Conservation (phyloP, 1,140 invertebrate genomes). For the Steinernema feltiae region DNA sequence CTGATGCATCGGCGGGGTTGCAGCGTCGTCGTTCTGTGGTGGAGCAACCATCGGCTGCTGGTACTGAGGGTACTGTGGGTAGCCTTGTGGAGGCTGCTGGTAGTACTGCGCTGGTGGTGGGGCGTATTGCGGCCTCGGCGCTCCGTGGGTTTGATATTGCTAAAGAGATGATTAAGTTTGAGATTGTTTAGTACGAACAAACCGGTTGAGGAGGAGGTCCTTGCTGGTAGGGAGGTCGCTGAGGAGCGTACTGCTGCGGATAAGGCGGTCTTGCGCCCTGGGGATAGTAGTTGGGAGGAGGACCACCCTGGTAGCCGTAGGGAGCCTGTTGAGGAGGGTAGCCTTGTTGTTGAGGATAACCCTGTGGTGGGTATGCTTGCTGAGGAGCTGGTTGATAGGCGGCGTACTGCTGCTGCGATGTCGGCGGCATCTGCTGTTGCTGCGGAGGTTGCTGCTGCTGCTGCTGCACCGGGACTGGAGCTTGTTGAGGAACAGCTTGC, state of each 20-base stretch:
- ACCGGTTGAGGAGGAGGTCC: constrained; percentile 14
- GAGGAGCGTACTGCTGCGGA: neutral
- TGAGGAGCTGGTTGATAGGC: constrained; percentile 17
- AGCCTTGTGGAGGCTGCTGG: constrained; percentile 21
- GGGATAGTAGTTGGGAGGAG: constrained; percentile 20
- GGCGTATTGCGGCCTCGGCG: constrained; percentile 29
- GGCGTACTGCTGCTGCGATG: constrained; percentile 15
- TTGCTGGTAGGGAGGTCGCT: neutral
- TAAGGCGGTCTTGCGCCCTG: constrained; percentile 16
- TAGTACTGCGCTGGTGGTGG: constrained; percentile 31
- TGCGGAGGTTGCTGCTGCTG: constrained; percentile 37
- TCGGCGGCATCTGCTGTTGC: constrained; percentile 22
- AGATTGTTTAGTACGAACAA: constrained; percentile 10
- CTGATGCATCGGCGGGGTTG: neutral
- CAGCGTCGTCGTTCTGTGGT: neutral
- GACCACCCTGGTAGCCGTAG: constrained; percentile 1
- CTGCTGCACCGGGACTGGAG: constrained; percentile 23
- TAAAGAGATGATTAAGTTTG: constrained; percentile 1
- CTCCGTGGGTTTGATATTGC: constrained; percentile 22
- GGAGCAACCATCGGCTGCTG: neutral
- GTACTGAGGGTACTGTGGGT: constrained; percentile 24
- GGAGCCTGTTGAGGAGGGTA: constrained; percentile 17
- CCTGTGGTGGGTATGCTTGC: constrained; percentile 20
- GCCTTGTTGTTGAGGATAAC: constrained; percentile 32
- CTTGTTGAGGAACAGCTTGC: constrained; percentile 19